Percentiles rank a stretch among this genome's conserved stretches.
Conservation (phyloP, 2,888 invertebrate species). For the Hypena proboscidalis region DNA sequence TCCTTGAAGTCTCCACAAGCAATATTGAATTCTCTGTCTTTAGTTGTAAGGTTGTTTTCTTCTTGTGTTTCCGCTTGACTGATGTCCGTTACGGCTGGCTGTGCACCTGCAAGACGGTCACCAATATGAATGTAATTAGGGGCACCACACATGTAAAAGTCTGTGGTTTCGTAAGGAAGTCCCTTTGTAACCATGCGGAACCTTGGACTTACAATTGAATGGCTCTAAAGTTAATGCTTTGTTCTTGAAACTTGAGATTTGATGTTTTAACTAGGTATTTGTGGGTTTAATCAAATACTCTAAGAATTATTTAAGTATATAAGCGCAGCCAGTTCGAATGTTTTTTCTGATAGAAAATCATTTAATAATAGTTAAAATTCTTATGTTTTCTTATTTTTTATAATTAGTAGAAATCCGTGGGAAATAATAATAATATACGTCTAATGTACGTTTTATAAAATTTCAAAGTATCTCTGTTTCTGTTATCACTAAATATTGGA, state of each 20-base stretch:
- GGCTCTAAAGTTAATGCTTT: slow-evolving; percentile 31
- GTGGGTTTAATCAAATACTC: too few relatives aligned
- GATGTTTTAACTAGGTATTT: too few relatives aligned
- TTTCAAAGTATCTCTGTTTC: too few relatives aligned
- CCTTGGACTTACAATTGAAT: slow-evolving; percentile 42
- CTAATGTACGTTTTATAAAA: too few relatives aligned
- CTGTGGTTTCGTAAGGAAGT: slow-evolving; percentile 76
- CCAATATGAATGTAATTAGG: slow-evolving; percentile 82
- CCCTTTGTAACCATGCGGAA: slow-evolving; percentile 51
- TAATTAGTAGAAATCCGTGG: too few relatives aligned
- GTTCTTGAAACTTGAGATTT: slow-evolving; percentile 25
- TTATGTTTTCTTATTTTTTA: too few relatives aligned
- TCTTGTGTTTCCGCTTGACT: slow-evolving; percentile 60
- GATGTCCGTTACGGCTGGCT: slow-evolving; percentile 71
- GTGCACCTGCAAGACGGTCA: slow-evolving; percentile 78
- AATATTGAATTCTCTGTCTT: slow-evolving; percentile 39
- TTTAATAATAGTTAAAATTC: too few relatives aligned
- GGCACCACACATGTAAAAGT: slow-evolving; percentile 66
- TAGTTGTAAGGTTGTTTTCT: slow-evolving; percentile 26
- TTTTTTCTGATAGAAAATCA: too few relatives aligned
- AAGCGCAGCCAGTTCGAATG: too few relatives aligned
- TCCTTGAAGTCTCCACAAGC: slow-evolving; percentile 52
- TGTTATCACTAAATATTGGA: too few relatives aligned
- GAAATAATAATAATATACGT: too few relatives aligned
- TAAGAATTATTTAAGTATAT: too few relatives aligned